Percentiles rank a stretch among this genome's conserved stretches.
Evolutionary conservation across 2,797 vertebrate genomes (phyloP).

Genomic region (Salmo trutta): DNA sequence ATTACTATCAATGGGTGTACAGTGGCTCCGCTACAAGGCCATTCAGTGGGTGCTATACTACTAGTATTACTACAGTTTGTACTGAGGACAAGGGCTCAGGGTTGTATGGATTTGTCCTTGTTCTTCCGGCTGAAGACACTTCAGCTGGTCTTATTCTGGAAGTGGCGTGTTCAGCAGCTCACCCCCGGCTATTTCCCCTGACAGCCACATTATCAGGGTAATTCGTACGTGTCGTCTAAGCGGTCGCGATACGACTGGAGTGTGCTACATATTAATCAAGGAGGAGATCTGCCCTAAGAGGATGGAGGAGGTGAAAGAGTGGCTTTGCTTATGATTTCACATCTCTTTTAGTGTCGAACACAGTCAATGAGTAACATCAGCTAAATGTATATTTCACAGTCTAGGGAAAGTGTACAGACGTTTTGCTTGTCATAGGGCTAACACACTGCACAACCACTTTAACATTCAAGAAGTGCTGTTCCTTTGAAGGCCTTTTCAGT

Average conservation of each 20-base stretch:
- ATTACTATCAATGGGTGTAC: conserved; percentile 53
- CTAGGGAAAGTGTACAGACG: background rate
- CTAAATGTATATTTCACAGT: too few species aligned
- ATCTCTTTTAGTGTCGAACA: background rate
- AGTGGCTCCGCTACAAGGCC: conserved; percentile 26
- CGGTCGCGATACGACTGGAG: conserved; percentile 65
- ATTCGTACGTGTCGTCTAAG: conserved; percentile 71
- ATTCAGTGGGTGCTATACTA: conserved; percentile 27
- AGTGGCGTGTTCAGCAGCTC: conserved; percentile 49
- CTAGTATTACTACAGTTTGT: conserved; percentile 52
- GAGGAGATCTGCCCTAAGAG: conserved; percentile 28
- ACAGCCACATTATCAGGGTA: conserved; percentile 74
- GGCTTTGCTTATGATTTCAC: background rate
- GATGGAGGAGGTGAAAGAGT: conserved; percentile 14
- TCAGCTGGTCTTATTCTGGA: conserved; percentile 51
- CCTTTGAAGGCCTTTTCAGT: background rate
- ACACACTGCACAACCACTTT: background rate
- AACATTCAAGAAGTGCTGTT: background rate
- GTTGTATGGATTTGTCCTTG: conserved; percentile 40
- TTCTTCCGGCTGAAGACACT: conserved; percentile 46
- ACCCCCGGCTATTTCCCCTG: conserved; percentile 65
- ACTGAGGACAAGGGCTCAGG: conserved; percentile 28
- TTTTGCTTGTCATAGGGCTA: background rate
- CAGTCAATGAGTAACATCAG: background rate
- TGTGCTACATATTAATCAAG: conserved; percentile 71